Evolutionary conservation across 2,797 vertebrate genomes (phyloP), one percentile per base, ranked within the genome.

Genomic region (Argya squamiceps): DNA sequence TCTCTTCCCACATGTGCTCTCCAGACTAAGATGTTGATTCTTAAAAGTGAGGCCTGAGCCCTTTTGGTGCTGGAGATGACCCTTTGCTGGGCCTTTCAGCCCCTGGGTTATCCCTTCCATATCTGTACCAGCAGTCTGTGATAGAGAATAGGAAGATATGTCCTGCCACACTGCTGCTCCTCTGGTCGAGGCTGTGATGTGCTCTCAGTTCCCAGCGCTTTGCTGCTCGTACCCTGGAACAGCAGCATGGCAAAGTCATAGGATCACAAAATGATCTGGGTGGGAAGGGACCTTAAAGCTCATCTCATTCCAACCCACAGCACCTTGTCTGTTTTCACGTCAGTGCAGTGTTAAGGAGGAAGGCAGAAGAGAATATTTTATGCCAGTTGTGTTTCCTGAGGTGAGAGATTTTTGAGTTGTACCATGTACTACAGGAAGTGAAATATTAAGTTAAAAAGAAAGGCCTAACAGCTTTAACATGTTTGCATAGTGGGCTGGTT

Each of bases 121-220:
- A 16, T 12, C 18, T 55, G 68, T 32, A 6, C 39, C 32, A 26
- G 1, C 12, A 55, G 39, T 34, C 39, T 56, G 32, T 44, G 52
- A 18, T 7, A 29, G 8, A 17, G 24, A 56, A 17, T 6, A 18
- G 24, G 22, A 56, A 56, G 44, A n/a, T 17, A n/a, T 2, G 3
- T 21, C 17, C 16, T 49, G 36, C 12, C 29, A 12, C 6, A 4
- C 46, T 76, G 43, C 8, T 43, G 43, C 19, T 44, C 10, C 43
- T 20, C 19, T 44, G 43, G n/a, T 7, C 4, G 1, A 41, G 11
- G 13, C 1, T 65, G 24, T 1, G 1, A 16, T 16, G 5, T 1
- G 0, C 30, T 65, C 12, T 46, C n/a, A 29, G 34, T 30, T 74
- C 44, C 32, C 34, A 11, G 3, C 0, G 0, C 46, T 62, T 70